A percentile compares a stretch with the other conserved stretches of the same genome.
Evolutionary conservation across 2,113 vertebrate genomes (phyloP).

Genomic region (Choloepus hoffmanni): DNA sequence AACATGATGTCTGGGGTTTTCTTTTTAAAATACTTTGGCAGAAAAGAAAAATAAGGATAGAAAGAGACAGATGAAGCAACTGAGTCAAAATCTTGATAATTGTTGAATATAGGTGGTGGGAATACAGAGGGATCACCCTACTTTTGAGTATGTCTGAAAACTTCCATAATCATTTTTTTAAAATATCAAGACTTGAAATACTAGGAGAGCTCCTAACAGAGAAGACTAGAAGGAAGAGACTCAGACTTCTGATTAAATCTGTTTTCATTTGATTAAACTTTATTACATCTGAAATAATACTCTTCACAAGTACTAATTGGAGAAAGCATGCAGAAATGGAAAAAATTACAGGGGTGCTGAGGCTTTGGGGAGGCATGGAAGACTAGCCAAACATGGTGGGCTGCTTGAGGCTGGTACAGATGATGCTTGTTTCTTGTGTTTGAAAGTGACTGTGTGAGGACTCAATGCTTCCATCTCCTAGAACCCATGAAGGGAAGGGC

Average conservation of each 20-base stretch:
- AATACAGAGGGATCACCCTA: not conserved
- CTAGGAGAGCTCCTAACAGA: not conserved
- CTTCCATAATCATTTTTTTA: not conserved
- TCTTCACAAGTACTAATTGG: not conserved
- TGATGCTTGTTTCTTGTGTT: too few species aligned
- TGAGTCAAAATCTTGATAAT: not conserved
- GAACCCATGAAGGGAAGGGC: not conserved
- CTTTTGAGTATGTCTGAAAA: not conserved
- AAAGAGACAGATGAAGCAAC: not conserved
- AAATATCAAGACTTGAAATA: not conserved
- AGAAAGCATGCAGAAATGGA: not conserved
- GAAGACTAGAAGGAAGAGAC: not conserved
- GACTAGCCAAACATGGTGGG: not conserved
- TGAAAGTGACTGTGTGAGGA: not conserved
- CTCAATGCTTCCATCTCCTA: not conserved
- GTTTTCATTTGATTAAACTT: not conserved
- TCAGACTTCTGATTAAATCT: not conserved
- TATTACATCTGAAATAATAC: not conserved
- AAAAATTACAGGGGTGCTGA: not conserved
- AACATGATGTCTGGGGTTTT: not conserved
- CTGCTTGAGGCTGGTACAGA: not conserved
- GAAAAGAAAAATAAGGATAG: slow-evolving; percentile 8
- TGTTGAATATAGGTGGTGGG: not conserved
- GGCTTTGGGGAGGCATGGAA: not conserved
- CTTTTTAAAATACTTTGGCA: not conserved